phyloP scores from a whole-genome alignment of 1,140 invertebrate species.

The Rhopalosiphum padi region DNA sequence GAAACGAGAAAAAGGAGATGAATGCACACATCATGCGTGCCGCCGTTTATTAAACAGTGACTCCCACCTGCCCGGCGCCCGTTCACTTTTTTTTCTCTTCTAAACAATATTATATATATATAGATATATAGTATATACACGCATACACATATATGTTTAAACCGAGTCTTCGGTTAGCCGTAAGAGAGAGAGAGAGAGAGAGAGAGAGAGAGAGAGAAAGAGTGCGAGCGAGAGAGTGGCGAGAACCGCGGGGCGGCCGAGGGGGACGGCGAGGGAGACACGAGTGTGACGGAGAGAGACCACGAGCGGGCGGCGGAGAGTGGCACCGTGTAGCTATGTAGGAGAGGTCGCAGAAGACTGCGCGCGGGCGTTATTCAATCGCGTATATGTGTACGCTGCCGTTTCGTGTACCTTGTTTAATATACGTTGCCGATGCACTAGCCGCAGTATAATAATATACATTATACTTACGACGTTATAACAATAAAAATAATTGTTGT shows the following conservation, averaged over 20 bases:
- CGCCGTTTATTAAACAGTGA: conserved; percentile 22
- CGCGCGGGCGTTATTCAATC: conserved; percentile 33
- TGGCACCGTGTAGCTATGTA: not conserved
- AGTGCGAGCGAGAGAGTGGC: not conserved
- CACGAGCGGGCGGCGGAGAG: not conserved
- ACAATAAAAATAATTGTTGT: too few species aligned
- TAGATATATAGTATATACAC: not conserved
- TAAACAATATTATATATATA: not conserved
- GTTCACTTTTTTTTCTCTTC: not conserved
- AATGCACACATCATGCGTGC: not conserved
- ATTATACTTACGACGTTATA: not conserved
- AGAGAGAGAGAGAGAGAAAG: not conserved
- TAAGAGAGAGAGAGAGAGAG: not conserved
- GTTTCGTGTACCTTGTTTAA: not conserved
- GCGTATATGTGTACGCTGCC: not conserved
- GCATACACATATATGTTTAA: not conserved
- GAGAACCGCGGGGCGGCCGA: too few species aligned
- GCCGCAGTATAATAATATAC: not conserved
- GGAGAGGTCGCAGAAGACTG: not conserved
- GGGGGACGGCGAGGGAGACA: not conserved
- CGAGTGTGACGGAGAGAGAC: not conserved
- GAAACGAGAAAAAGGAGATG: conserved; percentile 15
- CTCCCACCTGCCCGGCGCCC: conserved; percentile 33
- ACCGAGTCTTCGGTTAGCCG: not conserved
- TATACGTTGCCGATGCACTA: not conserved